These are phyloP conservation scores for Agapornis canus DNA, from an alignment of 2,797 vertebrate genomes.

Conservation along the genomic window DNA sequence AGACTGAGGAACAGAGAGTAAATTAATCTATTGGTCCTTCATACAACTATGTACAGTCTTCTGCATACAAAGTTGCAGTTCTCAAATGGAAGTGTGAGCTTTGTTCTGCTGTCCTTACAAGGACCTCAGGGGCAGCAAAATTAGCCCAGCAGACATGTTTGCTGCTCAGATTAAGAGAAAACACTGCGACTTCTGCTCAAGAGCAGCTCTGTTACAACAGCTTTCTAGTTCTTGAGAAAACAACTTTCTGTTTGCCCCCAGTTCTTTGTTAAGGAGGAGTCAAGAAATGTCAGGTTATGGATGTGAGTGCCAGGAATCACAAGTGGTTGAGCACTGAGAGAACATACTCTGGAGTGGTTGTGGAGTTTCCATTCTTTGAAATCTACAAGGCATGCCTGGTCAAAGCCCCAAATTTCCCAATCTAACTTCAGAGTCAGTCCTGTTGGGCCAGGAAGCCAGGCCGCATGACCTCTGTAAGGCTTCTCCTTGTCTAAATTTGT, in stretches of 20 bases:
- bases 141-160: neutral
- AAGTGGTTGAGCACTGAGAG: neutral
- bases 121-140: neutral
- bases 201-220: neutral
- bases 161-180: neutral
- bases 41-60: accelerated
- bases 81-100: neutral
- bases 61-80: neutral
- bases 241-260: neutral
- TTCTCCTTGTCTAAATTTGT: neutral
- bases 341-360: neutral
- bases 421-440: neutral
- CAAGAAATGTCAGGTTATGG: neutral
- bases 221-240: neutral
- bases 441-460: neutral
- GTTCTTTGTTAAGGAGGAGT: neutral
- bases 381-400: neutral
- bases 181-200: neutral
- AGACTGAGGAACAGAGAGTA: neutral
- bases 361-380: neutral
- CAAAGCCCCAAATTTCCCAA: neutral
- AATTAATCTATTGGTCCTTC: neutral
- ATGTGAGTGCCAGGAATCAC: neutral
- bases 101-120: neutral
- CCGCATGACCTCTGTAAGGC: neutral